A percentile compares a stretch with the other conserved stretches of the same genome.
These are phyloP conservation scores for Herpailurus yagouaroundi DNA, from an alignment of 2,113 vertebrate genomes.

Conservation along the genomic window DNA sequence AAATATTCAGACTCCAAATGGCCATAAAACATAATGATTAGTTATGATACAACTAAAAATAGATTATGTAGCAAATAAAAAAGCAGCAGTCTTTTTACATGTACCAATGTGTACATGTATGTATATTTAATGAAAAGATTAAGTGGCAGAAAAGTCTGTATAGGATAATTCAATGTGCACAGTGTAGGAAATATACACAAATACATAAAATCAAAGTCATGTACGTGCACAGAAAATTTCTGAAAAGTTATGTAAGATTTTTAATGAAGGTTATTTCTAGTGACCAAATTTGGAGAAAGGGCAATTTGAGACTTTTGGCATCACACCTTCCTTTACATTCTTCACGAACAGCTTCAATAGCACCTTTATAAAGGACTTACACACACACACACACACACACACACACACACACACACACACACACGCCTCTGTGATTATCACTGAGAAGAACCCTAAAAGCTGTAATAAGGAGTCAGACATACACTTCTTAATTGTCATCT, in stretches of 20 bases:
- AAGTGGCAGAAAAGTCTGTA: neutral
- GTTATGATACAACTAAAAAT: neutral
- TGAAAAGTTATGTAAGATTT: neutral
- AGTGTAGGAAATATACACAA: neutral
- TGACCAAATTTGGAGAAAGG: neutral
- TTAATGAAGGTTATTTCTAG: neutral
- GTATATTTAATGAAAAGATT: neutral
- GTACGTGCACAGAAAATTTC: neutral
- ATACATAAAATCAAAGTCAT: neutral
- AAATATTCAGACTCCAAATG: neutral
- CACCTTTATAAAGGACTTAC: neutral
- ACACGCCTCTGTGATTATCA: neutral
- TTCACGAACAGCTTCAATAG: neutral
- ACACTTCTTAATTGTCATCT: neutral
- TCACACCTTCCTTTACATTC: neutral
- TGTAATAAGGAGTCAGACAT: neutral
- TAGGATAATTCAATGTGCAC: neutral
- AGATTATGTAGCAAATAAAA: neutral
- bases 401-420: neutral
- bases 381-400: neutral
- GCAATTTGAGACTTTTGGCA: neutral
- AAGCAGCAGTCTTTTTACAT: neutral
- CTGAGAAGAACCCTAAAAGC: neutral
- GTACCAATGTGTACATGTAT: neutral
- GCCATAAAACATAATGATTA: neutral